phyloP scores from a whole-genome alignment of 2,113 vertebrate genomes.

The Chauna torquata region DNA sequence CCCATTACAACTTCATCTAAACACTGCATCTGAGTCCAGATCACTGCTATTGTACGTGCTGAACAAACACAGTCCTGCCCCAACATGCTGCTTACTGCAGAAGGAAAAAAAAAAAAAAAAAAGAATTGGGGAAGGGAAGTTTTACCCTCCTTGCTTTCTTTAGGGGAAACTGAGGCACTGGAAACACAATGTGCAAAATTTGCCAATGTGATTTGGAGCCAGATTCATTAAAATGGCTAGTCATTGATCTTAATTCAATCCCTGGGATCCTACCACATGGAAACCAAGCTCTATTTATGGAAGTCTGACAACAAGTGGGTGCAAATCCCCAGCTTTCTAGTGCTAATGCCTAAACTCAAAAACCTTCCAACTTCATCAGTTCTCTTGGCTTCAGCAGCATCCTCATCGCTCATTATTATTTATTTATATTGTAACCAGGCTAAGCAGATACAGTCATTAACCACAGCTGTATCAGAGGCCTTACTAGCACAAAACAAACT shows the following conservation, averaged over 20 bases:
- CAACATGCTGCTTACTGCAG: background rate
- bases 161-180: background rate
- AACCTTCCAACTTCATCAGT: background rate
- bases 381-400: background rate
- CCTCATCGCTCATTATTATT: background rate
- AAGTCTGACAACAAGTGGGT: background rate
- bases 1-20: background rate
- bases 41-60: background rate
- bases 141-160: background rate
- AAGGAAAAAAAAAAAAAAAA: background rate
- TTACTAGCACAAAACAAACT: background rate
- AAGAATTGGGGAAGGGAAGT: background rate
- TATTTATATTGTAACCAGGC: background rate
- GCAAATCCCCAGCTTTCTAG: background rate
- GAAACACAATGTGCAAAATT: background rate
- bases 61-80: background rate
- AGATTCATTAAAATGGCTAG: background rate
- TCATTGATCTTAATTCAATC: background rate
- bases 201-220: background rate
- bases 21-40: background rate
- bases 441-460: background rate
- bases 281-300: background rate
- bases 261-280: background rate
- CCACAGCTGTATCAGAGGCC: background rate
- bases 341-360: background rate